Evolutionary conservation across 2,888 invertebrate species (phyloP).

Genomic region (Drosophila putrida): DNA sequence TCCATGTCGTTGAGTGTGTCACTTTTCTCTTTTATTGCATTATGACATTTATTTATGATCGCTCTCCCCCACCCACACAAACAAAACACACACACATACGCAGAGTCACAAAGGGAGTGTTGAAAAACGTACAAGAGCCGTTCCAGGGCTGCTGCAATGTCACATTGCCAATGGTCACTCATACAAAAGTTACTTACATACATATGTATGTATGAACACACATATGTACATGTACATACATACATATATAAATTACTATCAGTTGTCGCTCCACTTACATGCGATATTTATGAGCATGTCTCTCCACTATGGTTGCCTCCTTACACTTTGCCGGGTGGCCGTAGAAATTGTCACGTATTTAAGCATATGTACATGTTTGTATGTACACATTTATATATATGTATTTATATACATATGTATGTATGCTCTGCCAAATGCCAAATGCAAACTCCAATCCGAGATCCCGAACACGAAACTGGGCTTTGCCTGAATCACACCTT

Average conservation of each 20-base stretch:
- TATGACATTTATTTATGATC: constrained; percentile 78
- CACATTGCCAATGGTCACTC: constrained; percentile 35
- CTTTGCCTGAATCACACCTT: constrained; percentile 59
- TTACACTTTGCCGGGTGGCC: constrained; percentile 8
- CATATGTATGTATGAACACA: background rate
- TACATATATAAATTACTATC: constrained; percentile 15
- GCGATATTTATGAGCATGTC: constrained; percentile 30
- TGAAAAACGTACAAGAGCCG: constrained; percentile 20
- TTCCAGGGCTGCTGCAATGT: constrained; percentile 39
- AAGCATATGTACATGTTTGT: background rate
- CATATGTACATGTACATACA: background rate
- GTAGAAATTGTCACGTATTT: constrained; percentile 36
- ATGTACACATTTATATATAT: background rate
- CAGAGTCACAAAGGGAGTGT: constrained; percentile 25
- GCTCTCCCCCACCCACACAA: constrained; percentile 42
- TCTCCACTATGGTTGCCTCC: constrained; percentile 21
- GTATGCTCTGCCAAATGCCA: constrained; percentile 19
- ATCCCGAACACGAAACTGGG: constrained; percentile 26
- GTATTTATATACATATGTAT: background rate
- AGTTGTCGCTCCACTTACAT: constrained; percentile 28
- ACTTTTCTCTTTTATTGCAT: constrained; percentile 74
- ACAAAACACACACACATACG: constrained; percentile 17
- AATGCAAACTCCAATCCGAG: constrained; percentile 33
- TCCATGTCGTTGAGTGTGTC: constrained; percentile 51
- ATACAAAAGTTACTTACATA: background rate